Conservation (phyloP, 2,888 invertebrate genomes). For the Platycheirus rosarum region DNA sequence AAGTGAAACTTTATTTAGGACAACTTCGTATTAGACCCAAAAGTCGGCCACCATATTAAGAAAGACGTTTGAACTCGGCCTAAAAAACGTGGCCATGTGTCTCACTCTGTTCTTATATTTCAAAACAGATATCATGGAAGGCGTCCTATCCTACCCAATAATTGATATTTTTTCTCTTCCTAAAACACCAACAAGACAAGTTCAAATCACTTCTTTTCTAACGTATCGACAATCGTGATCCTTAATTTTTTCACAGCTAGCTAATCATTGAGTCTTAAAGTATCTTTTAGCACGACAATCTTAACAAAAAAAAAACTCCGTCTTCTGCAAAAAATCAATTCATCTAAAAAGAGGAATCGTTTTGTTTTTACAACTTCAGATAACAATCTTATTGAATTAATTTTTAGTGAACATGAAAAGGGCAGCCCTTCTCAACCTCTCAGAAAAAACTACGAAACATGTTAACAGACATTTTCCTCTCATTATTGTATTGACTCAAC, state of each 20-base stretch:
- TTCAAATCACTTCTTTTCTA: not conserved
- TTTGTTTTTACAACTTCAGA: constrained; percentile 39
- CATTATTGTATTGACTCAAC: constrained; percentile 50
- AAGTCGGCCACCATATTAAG: too few relatives aligned
- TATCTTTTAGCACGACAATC: constrained; percentile 10
- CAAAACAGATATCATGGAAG: too few relatives aligned
- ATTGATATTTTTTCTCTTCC: too few relatives aligned
- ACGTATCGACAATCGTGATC: constrained; percentile 10
- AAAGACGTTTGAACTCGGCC: too few relatives aligned
- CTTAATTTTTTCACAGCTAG: not conserved
- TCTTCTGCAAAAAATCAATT: constrained; percentile 7
- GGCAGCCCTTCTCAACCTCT: constrained; percentile 48
- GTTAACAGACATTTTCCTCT: constrained; percentile 64
- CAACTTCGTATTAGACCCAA: too few relatives aligned
- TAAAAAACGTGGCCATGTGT: too few relatives aligned
- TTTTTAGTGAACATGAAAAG: constrained; percentile 43
- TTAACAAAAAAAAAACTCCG: not conserved
- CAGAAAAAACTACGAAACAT: constrained; percentile 31
- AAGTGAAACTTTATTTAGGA: too few relatives aligned
- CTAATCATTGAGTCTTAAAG: not conserved
- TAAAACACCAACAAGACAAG: not conserved
- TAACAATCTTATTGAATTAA: constrained; percentile 60
- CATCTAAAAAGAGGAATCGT: constrained; percentile 5
- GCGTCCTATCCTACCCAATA: too few relatives aligned
- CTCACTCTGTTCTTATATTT: too few relatives aligned